Evolutionary conservation across 2,113 vertebrate species (phyloP).

Genomic region (Mormyrus lacerda): DNA sequence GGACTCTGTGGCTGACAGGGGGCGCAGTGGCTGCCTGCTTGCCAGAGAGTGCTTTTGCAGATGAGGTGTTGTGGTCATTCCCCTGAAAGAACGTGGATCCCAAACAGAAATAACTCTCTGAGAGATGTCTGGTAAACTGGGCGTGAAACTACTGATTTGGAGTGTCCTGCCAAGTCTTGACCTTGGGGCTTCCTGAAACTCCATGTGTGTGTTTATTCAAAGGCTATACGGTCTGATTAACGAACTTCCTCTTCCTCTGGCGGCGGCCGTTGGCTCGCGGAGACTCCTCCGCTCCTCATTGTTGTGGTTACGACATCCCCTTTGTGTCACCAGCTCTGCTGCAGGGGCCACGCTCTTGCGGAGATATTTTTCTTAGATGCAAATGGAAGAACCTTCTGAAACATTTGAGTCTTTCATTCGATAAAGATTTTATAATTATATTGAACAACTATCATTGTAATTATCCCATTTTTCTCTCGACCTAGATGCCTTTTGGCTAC

Average conservation of each 20-base stretch:
- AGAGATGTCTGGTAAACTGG: slow-evolving; percentile 9
- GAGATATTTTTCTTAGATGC: background rate
- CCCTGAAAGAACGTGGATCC: background rate
- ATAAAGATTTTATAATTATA: background rate
- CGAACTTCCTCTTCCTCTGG: background rate
- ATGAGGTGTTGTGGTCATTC: background rate
- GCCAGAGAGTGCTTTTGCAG: slow-evolving; percentile 19
- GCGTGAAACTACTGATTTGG: slow-evolving; percentile 20
- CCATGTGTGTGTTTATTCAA: background rate
- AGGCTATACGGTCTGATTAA: background rate
- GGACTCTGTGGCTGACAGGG: background rate
- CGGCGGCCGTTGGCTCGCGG: background rate
- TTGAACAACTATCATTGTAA: background rate
- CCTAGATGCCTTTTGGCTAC: background rate
- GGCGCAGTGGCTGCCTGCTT: background rate
- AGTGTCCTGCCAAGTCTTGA: slow-evolving; percentile 25
- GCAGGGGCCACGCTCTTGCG: background rate
- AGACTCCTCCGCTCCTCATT: background rate
- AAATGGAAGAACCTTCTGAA: background rate
- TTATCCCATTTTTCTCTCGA: background rate
- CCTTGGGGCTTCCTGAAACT: slow-evolving; percentile 27
- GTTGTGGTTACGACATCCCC: background rate
- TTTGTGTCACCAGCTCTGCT: background rate
- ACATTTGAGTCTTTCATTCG: background rate
- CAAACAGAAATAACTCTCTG: slow-evolving; percentile 29